These are phyloP conservation scores for Galago senegalensis DNA, from an alignment of 2,797 vertebrate genomes.

Conservation along the genomic window DNA sequence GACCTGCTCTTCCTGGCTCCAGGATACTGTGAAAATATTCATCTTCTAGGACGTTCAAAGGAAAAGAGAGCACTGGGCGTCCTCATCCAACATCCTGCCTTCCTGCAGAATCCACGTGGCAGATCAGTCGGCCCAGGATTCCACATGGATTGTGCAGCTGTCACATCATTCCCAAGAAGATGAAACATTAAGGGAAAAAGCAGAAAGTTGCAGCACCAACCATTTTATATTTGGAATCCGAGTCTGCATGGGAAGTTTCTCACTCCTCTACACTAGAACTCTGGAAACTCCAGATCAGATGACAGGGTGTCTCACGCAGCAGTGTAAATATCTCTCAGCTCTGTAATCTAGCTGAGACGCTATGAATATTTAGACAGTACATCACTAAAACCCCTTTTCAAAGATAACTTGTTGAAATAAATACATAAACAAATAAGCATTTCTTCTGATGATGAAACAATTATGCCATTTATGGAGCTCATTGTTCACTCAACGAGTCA, in stretches of 20 bases:
- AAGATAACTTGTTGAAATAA: background rate
- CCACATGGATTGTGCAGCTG: background rate
- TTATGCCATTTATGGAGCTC: background rate
- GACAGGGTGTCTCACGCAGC: background rate
- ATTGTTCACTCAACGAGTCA: background rate
- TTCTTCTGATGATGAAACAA: background rate
- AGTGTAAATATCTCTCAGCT: background rate
- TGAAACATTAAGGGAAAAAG: background rate
- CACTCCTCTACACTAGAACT: background rate
- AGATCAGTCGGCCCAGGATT: background rate
- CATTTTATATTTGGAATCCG: slow-evolving; percentile 46
- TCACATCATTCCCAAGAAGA: slow-evolving; percentile 7
- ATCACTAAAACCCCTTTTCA: background rate
- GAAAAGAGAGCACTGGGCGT: background rate
- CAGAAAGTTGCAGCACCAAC: background rate
- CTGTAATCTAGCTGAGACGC: background rate
- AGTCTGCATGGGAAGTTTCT: background rate
- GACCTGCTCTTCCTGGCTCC: background rate
- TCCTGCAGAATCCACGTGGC: background rate
- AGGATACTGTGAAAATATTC: background rate
- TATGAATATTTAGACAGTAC: background rate
- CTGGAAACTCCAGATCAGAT: background rate
- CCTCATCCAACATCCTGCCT: background rate
- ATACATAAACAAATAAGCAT: background rate
- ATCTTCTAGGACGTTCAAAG: background rate